Evolutionary conservation across 2,888 invertebrate genomes (phyloP), one percentile per base, ranked within the genome.

Genomic region (Aproaerema taeniolella): DNA sequence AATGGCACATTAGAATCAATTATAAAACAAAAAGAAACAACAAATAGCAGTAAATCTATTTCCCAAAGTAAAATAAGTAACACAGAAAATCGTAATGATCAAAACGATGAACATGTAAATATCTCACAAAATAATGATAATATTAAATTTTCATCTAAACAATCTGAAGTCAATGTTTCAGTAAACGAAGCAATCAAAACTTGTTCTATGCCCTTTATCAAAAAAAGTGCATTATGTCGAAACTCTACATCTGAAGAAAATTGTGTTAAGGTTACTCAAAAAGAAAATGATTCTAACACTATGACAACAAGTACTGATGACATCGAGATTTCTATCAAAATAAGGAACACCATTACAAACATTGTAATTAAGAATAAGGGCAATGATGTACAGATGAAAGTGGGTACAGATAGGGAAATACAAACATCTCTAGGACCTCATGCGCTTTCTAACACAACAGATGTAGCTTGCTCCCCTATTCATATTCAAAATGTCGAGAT

Each of bases 251-350:
- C 8, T 11, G 28, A 43, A 31, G 41, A 50, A 17, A 42, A 44
- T 24, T 41, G 39, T 42, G 33, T 42, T 26, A 44, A 52, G 37
- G 43, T 45, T 39, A 38, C 46, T 36, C 54, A 62, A 20, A 45
- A 62, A 39, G 47, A 49, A 38, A 43, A 45, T 31, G 47, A 57
- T 35, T 45, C 52, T 33, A 49, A 55, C 46, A 33, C 50, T 36
- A 47, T 43, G 36, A 47, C 35, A 28, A 17, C 31, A 20, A 59
- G 54, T 44, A 43, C 59, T 43, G 78, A 81, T 49, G 75, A 85
- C 42, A 76, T 85, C 48, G 67, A 77, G 52, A 82, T 86, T 35
- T 69, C 73, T 11, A 79, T 86, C 20, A 82, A 71, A 70, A 64
- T 77, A 32, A 80, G 82, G 8, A 72, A 61, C 47, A 76, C 69